A percentile compares a stretch with the other conserved stretches of the same genome.
phyloP scores from a whole-genome alignment of 2,797 vertebrate genomes.

The Periophthalmus magnuspinnatus region DNA sequence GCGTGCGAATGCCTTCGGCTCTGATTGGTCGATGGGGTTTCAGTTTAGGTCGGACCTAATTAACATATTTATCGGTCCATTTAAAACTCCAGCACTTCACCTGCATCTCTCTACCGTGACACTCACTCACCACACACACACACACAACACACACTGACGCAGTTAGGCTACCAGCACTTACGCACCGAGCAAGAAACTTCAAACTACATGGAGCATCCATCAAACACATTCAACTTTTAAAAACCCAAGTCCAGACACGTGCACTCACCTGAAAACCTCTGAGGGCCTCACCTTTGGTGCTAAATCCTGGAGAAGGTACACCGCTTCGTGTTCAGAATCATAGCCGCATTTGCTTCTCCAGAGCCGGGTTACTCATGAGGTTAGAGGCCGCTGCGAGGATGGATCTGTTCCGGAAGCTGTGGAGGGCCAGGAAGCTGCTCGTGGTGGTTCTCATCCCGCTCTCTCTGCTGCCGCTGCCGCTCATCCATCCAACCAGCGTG shows the following conservation, averaged over 20 bases:
- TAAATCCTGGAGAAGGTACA: not conserved
- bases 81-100: constrained; percentile 60
- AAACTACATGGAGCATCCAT: not conserved
- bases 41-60: constrained; percentile 53
- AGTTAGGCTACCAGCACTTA: not conserved
- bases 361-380: constrained; percentile 71
- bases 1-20: constrained; percentile 13
- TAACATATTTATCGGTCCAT: constrained; percentile 53
- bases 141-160: not conserved
- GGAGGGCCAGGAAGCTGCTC: constrained; percentile 87
- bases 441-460: constrained; percentile 89
- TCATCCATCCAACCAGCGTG: constrained; percentile 90
- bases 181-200: not conserved
- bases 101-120: constrained; percentile 24
- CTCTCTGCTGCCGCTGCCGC: constrained; percentile 88
- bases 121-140: not conserved
- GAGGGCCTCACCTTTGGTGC: not conserved
- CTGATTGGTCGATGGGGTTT: constrained; percentile 62
- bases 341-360: constrained; percentile 32
- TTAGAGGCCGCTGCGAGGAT: constrained; percentile 80
- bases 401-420: constrained; percentile 85
- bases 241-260: not conserved
- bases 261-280: constrained; percentile 24
- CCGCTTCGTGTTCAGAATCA: not conserved
- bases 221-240: not conserved